Conservation (phyloP, 2,113 vertebrate species). For the Columba janthina region DNA sequence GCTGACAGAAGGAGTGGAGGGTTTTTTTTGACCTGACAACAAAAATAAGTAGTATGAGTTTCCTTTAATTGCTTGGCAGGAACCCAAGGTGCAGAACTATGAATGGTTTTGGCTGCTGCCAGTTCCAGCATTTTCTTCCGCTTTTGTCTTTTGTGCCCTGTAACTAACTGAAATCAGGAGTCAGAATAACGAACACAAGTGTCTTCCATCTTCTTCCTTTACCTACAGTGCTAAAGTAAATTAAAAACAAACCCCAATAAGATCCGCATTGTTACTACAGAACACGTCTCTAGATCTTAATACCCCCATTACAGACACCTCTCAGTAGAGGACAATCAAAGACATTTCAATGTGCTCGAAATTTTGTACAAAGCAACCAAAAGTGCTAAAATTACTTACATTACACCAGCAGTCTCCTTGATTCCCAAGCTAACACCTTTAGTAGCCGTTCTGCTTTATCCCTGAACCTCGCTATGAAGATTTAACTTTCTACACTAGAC, state of each 20-base stretch:
- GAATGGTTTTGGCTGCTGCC: background rate
- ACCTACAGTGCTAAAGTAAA: background rate
- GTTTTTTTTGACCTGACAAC: slow-evolving; percentile 23
- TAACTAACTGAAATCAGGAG: background rate
- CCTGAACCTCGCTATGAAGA: background rate
- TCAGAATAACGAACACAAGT: background rate
- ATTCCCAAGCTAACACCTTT: background rate
- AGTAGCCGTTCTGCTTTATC: background rate
- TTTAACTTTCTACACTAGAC: background rate
- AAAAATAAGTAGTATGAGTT: background rate
- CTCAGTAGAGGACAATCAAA: background rate
- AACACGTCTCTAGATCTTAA: background rate
- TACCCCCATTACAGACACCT: background rate
- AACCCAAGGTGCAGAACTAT: background rate
- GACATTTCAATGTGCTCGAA: background rate
- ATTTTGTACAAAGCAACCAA: background rate
- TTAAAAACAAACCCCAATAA: background rate
- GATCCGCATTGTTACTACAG: background rate
- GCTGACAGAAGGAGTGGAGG: background rate
- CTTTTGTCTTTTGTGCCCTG: background rate
- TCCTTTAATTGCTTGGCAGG: slow-evolving; percentile 25
- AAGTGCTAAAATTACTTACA: background rate
- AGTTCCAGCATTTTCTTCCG: background rate
- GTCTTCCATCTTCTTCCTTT: background rate
- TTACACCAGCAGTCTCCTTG: background rate